Base-by-base conservation (phyloP, 2,888 invertebrate genomes). In the Harpagoxenus sublaevis region DNA sequence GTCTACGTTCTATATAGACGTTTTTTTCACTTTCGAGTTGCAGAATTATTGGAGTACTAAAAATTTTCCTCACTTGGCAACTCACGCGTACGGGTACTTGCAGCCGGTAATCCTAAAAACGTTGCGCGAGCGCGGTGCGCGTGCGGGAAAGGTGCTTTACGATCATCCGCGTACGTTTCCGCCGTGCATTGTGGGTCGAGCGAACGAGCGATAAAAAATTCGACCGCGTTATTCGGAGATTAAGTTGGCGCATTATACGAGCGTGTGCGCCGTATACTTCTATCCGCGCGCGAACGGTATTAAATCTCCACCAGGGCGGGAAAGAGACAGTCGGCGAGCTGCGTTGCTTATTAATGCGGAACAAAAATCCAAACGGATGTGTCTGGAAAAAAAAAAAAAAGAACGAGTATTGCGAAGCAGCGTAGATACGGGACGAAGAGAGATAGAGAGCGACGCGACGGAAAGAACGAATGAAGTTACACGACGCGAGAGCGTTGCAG, bases 161-260 rank as follows among this genome's bases (percentile, higher is more conserved):
- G 71, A 88, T 88, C 86, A 79, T 88, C 77, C 60, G 70, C 60
- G 53, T 73, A 57, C 65, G 53, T 83, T 87, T 31, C 39, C 84
- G 51, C 42, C 42, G 28, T 77, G 28, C 45, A 77, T 53, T 31
- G 31, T 28, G 35, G 51, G 53, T 39, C 63, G 63, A 39, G 28
- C n/a, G 53, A n/a, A 48, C 57, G 79, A 12, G n/a, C 48, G 63
- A 77, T 63, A 65, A 65, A 51, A 82, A 75, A 65, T 78, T 82
- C 78, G 82, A 45, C 78, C 65, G 53, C 45, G 74, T 82, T 82
- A 74, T 53, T 63, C 55, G 65, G 57, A 66, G 87, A 90, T 90
- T 88, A 90, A 87, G 87, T 87, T 84, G 81, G 65, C 31, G 78
- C 83, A 75, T 88, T 87, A 90, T 86, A 85, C 79, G 84, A 51